phyloP scores from a whole-genome alignment of 1,140 invertebrate species.

The Kradibia gibbosae region DNA sequence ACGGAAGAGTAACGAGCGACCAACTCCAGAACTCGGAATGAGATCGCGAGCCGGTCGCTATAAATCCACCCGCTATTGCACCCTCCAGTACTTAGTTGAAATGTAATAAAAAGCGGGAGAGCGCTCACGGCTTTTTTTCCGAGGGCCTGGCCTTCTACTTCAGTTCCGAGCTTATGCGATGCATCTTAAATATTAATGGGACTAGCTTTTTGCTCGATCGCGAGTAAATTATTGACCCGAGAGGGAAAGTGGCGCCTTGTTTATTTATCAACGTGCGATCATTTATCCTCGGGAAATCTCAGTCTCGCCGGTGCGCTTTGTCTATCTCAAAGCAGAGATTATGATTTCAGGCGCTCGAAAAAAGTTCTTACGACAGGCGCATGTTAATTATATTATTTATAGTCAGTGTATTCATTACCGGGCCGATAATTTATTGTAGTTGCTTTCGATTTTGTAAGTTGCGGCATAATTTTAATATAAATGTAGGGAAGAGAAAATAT shows the following conservation, averaged over 20 bases:
- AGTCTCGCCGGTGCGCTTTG: too few relatives aligned
- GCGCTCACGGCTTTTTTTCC: background rate
- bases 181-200: slow-evolving; percentile 14
- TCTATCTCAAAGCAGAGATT: background rate
- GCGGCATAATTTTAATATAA: slow-evolving; percentile 3
- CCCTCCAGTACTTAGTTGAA: slow-evolving; percentile 11
- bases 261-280: background rate
- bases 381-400: background rate
- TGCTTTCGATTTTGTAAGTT: background rate
- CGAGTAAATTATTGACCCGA: background rate
- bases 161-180: background rate
- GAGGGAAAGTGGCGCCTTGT: background rate
- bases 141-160: background rate
- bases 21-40: slow-evolving; percentile 50
- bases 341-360: background rate
- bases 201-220: slow-evolving; percentile 42
- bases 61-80: slow-evolving; percentile 56
- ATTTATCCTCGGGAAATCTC: background rate
- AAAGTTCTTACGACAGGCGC: background rate
- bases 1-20: slow-evolving; percentile 52
- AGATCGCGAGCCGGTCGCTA: slow-evolving; percentile 57
- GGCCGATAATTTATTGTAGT: slow-evolving; percentile 1
- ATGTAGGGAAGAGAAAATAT: background rate
- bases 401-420: background rate
- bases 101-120: slow-evolving; percentile 26